Conservation (phyloP, 2,888 invertebrate species). For the Ommatoiulus sabulosus region DNA sequence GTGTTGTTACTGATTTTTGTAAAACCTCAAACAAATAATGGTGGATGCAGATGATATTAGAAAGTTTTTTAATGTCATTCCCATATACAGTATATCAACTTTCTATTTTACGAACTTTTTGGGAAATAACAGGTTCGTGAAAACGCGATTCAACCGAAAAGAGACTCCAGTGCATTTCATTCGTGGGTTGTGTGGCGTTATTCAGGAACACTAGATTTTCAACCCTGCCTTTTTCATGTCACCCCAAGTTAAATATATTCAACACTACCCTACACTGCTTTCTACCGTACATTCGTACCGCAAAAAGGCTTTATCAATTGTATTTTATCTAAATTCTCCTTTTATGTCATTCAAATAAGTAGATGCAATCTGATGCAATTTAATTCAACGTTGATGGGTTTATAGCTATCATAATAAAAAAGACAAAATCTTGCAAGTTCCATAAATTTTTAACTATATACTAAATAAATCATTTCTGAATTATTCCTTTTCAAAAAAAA, state of each 20-base stretch:
- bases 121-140: too few relatives aligned
- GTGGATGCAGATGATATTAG: too few relatives aligned
- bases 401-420: slow-evolving; percentile 22
- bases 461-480: neutral
- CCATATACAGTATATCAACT: too few relatives aligned
- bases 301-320: neutral
- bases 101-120: too few relatives aligned
- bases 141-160: too few relatives aligned
- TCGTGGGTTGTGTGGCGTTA: too few relatives aligned
- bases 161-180: too few relatives aligned
- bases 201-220: too few relatives aligned
- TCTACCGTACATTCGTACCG: neutral
- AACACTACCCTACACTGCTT: neutral
- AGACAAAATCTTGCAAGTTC: neutral
- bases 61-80: too few relatives aligned
- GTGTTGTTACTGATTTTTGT: too few relatives aligned
- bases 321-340: slow-evolving; percentile 1
- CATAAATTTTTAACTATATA: neutral
- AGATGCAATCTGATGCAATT: slow-evolving; percentile 17
- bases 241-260: neutral
- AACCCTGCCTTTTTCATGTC: neutral
- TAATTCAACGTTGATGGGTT: slow-evolving; percentile 26
- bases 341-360: neutral
- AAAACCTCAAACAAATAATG: too few relatives aligned
- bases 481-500: neutral